Percentiles rank a stretch among this genome's conserved stretches.
Evolutionary conservation across 2,113 vertebrate species (phyloP).

Genomic region (Aphyosemion australe): DNA sequence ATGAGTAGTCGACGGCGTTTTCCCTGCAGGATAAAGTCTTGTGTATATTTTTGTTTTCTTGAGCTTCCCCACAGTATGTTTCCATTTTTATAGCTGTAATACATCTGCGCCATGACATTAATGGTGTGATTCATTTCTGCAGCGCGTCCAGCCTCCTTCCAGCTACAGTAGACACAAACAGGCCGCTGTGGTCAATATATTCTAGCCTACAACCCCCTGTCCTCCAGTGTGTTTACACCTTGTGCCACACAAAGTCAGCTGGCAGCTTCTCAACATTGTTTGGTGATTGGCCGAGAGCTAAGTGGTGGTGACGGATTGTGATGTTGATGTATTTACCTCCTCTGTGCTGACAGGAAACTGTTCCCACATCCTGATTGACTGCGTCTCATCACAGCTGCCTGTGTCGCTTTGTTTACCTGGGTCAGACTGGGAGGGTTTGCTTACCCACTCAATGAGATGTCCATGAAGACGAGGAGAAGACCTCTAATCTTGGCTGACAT

Average conservation of each 20-base stretch:
- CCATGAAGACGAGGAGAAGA: constrained; percentile 74
- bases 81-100: constrained; percentile 41
- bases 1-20: too few relatives aligned
- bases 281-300: constrained; percentile 66
- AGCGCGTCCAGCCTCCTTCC: constrained; percentile 9
- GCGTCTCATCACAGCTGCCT: constrained; percentile 53
- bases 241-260: constrained; percentile 46
- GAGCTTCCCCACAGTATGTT: constrained; percentile 21
- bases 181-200: constrained; percentile 40
- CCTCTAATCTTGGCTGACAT: constrained; percentile 77
- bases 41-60: neutral
- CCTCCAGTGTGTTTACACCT: constrained; percentile 46
- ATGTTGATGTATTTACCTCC: constrained; percentile 76
- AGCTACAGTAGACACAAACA: constrained; percentile 28
- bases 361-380: constrained; percentile 67
- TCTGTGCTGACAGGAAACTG: constrained; percentile 64
- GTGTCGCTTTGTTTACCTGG: constrained; percentile 71
- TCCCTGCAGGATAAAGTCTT: neutral
- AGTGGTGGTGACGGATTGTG: constrained; percentile 66
- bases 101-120: constrained; percentile 36
- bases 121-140: constrained; percentile 48
- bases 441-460: constrained; percentile 71
- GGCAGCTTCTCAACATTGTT: constrained; percentile 56
- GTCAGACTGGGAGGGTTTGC: constrained; percentile 66
- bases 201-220: constrained; percentile 37